phyloP scores from a whole-genome alignment of 2,113 vertebrate species.

The Todiramphus saurophagus region DNA sequence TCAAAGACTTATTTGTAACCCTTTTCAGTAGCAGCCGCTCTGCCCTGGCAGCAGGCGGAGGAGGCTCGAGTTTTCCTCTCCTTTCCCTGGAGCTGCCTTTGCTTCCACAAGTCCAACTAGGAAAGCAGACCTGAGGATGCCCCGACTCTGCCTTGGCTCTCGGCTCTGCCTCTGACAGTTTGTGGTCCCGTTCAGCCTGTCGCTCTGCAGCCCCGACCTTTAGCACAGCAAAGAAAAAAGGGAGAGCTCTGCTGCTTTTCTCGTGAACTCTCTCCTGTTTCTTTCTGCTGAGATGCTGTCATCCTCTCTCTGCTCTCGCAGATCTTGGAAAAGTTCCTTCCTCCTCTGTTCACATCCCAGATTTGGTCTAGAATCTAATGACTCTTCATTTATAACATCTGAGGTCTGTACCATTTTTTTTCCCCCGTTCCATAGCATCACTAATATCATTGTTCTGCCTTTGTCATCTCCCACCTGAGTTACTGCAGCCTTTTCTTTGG shows the following conservation, averaged over 20 bases:
- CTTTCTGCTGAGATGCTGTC: background rate
- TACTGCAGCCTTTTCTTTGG: slow-evolving; percentile 17
- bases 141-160: background rate
- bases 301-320: background rate
- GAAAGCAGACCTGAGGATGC: background rate
- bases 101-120: background rate
- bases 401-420: background rate
- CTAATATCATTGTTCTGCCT: background rate
- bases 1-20: background rate
- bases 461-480: slow-evolving; percentile 20
- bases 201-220: background rate
- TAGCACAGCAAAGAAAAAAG: background rate
- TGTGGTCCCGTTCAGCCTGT: background rate
- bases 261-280: background rate
- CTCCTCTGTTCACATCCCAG: background rate
- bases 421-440: background rate
- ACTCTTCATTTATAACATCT: background rate
- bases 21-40: background rate
- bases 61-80: background rate
- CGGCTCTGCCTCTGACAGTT: background rate
- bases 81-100: background rate
- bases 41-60: background rate
- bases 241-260: background rate
- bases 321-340: background rate
- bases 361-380: background rate